Percentiles rank a stretch among this genome's conserved stretches.
phyloP scores from a whole-genome alignment of 2,797 vertebrate species.

The Pelodytes ibericus region DNA sequence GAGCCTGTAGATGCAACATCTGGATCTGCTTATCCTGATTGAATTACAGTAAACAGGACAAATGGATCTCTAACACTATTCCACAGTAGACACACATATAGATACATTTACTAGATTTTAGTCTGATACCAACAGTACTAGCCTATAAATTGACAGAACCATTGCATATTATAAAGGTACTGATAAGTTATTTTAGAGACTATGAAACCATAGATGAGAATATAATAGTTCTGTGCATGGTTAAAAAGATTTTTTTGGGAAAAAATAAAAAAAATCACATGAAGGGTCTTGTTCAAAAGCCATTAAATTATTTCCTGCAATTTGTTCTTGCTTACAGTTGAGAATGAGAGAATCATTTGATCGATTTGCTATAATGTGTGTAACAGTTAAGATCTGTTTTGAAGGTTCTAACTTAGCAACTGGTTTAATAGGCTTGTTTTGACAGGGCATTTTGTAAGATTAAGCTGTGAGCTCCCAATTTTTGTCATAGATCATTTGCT shows the following conservation, averaged over 20 bases:
- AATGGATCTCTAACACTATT: too few species aligned
- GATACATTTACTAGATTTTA: background rate
- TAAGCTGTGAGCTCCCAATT: background rate
- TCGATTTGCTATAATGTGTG: background rate
- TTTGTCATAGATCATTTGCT: background rate
- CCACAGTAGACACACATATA: slow-evolving; percentile 13
- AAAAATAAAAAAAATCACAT: too few species aligned
- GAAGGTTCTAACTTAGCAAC: background rate
- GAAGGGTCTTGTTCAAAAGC: too few species aligned
- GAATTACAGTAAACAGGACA: too few species aligned
- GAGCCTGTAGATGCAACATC: slow-evolving; percentile 18
- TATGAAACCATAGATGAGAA: too few species aligned
- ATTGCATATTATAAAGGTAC: too few species aligned
- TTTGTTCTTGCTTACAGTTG: too few species aligned
- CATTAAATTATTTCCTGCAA: too few species aligned
- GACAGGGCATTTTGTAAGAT: background rate
- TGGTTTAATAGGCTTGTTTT: background rate
- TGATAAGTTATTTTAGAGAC: too few species aligned
- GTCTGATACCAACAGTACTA: background rate
- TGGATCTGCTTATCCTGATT: slow-evolving; percentile 27
- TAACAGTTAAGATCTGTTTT: background rate
- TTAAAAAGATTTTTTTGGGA: too few species aligned
- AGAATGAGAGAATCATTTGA: too few species aligned
- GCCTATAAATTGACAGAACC: background rate
- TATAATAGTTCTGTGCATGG: too few species aligned